phyloP scores from a whole-genome alignment of 2,888 invertebrate genomes.

The Eupithecia inturbata region DNA sequence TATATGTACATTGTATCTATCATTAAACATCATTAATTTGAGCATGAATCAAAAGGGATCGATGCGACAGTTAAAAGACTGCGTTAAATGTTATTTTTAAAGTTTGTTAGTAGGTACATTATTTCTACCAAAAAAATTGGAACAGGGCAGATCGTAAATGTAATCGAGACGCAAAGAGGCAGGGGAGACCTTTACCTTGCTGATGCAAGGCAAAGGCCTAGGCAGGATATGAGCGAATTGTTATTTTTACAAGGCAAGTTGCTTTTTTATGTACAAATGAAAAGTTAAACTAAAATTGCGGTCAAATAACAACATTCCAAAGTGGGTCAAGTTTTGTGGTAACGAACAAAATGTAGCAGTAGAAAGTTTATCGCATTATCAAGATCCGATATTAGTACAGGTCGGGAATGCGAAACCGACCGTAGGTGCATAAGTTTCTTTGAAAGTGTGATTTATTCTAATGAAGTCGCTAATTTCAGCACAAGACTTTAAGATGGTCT shows the following conservation, averaged over 20 bases:
- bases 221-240: neutral
- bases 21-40: neutral
- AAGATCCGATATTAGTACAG: neutral
- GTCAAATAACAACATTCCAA: neutral
- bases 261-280: neutral
- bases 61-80: neutral
- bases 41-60: neutral
- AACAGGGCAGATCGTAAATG: neutral
- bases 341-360: neutral
- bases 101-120: neutral
- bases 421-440: neutral
- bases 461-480: conserved; percentile 1
- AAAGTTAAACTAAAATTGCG: neutral
- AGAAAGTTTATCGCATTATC: conserved; percentile 1
- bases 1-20: neutral
- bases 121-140: neutral
- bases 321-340: conserved; percentile 2
- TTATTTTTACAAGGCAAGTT: neutral
- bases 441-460: neutral
- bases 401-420: neutral
- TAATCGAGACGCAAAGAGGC: neutral
- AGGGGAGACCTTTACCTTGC: neutral
- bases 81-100: neutral
- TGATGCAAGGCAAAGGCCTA: too few relatives aligned
- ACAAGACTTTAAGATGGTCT: neutral